Conservation (phyloP, 2,113 vertebrate species). For the Mionectes macconnelli region DNA sequence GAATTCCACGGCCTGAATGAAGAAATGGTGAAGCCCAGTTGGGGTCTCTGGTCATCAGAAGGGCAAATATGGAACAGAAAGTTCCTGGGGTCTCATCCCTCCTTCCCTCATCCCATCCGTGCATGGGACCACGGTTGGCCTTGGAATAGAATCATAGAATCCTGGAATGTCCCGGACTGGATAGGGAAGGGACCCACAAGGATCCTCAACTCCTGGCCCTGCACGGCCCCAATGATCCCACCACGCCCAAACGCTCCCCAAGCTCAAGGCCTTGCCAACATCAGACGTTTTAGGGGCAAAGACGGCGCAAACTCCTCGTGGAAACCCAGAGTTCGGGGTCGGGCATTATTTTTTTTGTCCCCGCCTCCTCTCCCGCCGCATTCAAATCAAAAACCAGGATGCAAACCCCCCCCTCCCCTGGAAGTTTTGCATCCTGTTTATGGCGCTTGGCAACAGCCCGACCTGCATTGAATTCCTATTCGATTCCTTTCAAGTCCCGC, state of each 20-base stretch:
- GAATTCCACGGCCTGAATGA: background rate
- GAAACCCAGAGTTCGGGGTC: background rate
- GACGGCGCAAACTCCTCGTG: accelerated
- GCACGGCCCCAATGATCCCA: background rate
- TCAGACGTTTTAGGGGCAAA: background rate
- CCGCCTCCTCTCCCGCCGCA: too few relatives aligned
- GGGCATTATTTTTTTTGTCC: too few relatives aligned
- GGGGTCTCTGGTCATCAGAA: background rate
- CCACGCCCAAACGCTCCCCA: background rate
- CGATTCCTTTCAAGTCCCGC: background rate
- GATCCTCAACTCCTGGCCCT: background rate
- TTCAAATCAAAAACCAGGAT: background rate
- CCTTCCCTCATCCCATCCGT: accelerated
- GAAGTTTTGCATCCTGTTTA: background rate
- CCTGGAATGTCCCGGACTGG: background rate
- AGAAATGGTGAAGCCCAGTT: background rate
- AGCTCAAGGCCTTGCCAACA: background rate
- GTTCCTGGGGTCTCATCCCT: background rate
- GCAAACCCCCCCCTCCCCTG: background rate
- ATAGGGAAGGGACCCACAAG: background rate
- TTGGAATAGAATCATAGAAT: background rate
- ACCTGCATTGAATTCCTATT: background rate
- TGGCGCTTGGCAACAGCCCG: background rate
- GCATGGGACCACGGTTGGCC: background rate
- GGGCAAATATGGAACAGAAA: background rate